These are phyloP conservation scores for Vollenhovia emeryi DNA, from an alignment of 1,140 invertebrate species.

Conservation along the genomic window DNA sequence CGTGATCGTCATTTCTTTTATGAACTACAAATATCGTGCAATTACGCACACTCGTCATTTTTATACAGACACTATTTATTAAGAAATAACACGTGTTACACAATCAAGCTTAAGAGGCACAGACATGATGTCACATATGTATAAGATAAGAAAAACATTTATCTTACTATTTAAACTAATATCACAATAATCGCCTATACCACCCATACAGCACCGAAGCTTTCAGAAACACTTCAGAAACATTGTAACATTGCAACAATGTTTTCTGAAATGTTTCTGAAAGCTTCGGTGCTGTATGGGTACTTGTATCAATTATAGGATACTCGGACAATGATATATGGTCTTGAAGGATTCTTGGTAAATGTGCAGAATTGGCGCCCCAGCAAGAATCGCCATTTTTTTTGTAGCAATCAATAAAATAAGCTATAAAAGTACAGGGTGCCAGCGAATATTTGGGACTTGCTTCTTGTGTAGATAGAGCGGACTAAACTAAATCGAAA, in stretches of 20 bases:
- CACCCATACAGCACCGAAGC: no score
- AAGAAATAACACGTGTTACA: background rate
- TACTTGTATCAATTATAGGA: background rate
- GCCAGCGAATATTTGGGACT: no score
- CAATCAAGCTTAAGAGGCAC: background rate
- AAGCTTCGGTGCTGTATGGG: no score
- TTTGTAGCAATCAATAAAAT: no score
- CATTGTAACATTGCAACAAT: no score
- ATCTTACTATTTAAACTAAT: background rate
- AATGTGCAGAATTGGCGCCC: no score
- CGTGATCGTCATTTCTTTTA: background rate
- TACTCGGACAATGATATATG: background rate
- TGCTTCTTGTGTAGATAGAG: no score
- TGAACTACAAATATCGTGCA: background rate
- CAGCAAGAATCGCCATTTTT: no score
- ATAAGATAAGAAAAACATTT: background rate
- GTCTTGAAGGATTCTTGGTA: background rate
- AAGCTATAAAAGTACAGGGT: no score
- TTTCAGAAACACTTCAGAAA: no score
- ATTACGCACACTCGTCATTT: background rate
- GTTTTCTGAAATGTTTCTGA: no score
- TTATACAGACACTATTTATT: slow-evolving; percentile 8
- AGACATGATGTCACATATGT: background rate
- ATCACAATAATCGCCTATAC: background rate
- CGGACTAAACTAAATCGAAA: no score